Percentiles rank a stretch among this genome's conserved stretches.
Evolutionary conservation across 2,797 vertebrate genomes (phyloP).

Genomic region (Coreius guichenoti): DNA sequence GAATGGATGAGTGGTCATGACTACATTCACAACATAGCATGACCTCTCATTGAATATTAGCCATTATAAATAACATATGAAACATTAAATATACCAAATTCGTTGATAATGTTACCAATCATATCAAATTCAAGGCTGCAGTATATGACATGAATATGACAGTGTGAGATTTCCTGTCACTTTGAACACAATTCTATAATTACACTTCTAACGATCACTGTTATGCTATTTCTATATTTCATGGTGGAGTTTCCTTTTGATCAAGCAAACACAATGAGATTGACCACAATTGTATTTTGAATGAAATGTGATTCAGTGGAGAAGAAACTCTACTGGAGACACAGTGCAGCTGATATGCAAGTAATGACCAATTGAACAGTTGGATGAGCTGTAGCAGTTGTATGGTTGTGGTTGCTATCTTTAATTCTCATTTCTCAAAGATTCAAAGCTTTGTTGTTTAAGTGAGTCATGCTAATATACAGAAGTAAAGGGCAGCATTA

Average conservation of each 20-base stretch:
- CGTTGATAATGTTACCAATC: neutral
- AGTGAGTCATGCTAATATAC: too few species aligned
- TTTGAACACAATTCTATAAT: neutral
- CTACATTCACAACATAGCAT: neutral
- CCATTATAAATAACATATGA: neutral
- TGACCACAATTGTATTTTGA: neutral
- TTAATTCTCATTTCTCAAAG: neutral
- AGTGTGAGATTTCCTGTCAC: neutral
- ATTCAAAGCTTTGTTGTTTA: neutral
- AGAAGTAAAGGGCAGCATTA: neutral
- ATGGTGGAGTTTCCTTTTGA: neutral
- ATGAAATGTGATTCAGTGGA: neutral
- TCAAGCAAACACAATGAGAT: neutral
- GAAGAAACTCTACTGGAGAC: neutral
- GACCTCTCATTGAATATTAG: neutral
- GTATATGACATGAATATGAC: neutral
- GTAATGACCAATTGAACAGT: neutral
- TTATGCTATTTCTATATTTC: neutral
- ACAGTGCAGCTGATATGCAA: neutral
- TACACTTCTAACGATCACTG: neutral
- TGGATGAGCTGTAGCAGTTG: neutral
- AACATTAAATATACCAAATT: neutral
- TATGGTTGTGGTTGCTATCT: neutral
- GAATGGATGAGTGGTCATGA: too few species aligned
- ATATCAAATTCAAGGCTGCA: neutral